Evolutionary conservation across 2,888 invertebrate genomes (phyloP).

Genomic region (Hemaris fuciformis): DNA sequence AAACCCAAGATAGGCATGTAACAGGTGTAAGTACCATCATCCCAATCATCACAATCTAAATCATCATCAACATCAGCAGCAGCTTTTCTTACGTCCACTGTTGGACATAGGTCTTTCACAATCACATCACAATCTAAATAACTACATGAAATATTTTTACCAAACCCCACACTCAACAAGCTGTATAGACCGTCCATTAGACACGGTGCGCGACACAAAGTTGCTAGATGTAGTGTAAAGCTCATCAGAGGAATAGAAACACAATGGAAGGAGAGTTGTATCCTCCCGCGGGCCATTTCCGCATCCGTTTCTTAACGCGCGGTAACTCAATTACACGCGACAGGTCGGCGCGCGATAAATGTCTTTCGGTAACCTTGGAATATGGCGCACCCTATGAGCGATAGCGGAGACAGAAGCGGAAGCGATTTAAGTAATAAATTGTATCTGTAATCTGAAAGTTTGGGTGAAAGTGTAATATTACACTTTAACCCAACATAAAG

Average conservation of each 20-base stretch:
- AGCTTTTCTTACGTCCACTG: no score
- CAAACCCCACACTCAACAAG: background rate
- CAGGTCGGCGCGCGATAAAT: slow-evolving; percentile 71
- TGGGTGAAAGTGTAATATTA: no score
- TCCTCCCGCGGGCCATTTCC: slow-evolving; percentile 61
- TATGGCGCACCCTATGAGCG: slow-evolving; percentile 12
- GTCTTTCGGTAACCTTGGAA: slow-evolving; percentile 42
- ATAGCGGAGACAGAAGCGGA: slow-evolving; percentile 22
- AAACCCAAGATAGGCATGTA: no score
- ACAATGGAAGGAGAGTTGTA: slow-evolving; percentile 33
- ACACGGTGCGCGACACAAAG: background rate
- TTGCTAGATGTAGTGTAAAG: background rate
- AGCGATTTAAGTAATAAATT: background rate
- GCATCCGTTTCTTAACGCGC: slow-evolving; percentile 51
- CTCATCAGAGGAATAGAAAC: slow-evolving; percentile 10
- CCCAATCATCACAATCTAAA: no score
- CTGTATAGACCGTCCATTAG: background rate
- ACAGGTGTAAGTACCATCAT: no score
- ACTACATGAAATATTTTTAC: no score
- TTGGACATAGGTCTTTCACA: no score
- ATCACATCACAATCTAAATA: no score
- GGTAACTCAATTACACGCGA: slow-evolving; percentile 75
- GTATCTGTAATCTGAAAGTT: no score
- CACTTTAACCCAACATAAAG: no score
- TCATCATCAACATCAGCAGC: no score